Conservation (phyloP, 2,888 invertebrate genomes). For the Drepanosiphum platanoidis region DNA sequence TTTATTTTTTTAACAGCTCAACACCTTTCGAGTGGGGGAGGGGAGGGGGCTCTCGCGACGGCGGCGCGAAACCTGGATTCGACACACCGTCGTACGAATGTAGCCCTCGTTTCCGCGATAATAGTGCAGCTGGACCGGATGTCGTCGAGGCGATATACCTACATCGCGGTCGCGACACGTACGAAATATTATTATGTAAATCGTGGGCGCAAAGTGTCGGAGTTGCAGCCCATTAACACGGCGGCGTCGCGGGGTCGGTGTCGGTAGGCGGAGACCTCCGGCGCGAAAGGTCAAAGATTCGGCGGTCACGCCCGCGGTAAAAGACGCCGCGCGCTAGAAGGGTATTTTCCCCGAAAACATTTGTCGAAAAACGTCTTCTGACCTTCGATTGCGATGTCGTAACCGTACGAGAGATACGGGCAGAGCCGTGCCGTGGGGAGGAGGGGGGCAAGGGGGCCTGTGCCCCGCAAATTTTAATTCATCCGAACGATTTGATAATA, state of each 20-base stretch:
- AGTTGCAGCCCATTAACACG: conserved; percentile 23
- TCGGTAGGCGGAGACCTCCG: background rate
- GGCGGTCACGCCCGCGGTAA: background rate
- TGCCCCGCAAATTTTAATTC: no score
- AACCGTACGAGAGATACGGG: background rate
- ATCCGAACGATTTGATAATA: no score
- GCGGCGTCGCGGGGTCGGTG: background rate
- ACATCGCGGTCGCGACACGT: no score
- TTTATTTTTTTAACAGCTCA: no score
- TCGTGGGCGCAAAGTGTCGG: background rate
- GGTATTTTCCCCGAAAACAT: background rate
- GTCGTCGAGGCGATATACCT: no score
- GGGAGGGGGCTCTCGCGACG: no score
- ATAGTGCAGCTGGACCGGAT: no score
- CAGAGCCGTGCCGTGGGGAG: background rate
- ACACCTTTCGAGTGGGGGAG: no score
- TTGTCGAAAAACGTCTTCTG: conserved; percentile 32
- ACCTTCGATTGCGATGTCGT: conserved; percentile 20
- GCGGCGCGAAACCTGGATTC: no score
- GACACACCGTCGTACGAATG: no score
- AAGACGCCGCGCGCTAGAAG: background rate
- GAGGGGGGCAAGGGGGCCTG: background rate
- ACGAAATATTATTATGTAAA: conserved; percentile 38
- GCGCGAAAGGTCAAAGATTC: conserved; percentile 45
- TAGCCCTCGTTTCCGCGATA: no score